phyloP scores from a whole-genome alignment of 2,888 invertebrate genomes.

The Rhaphigaster nebulosa region DNA sequence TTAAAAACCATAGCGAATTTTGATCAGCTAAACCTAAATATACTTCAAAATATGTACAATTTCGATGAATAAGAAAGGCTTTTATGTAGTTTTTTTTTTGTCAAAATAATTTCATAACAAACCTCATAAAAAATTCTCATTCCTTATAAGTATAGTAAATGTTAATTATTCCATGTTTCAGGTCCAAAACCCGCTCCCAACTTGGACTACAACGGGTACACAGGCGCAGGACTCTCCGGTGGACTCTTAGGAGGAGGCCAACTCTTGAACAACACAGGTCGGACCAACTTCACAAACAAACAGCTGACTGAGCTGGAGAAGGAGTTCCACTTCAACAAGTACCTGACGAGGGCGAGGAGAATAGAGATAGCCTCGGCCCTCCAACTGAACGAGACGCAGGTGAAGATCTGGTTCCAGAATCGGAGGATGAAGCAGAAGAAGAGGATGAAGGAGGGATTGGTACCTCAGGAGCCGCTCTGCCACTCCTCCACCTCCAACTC shows the following conservation, averaged over 20 bases:
- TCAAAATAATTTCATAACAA: too few relatives aligned
- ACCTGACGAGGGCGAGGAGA: constrained; percentile 94
- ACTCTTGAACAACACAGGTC: constrained; percentile 82
- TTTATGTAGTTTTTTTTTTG: too few relatives aligned
- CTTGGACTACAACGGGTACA: constrained; percentile 68
- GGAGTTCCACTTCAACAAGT: constrained; percentile 99
- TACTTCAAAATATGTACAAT: too few relatives aligned
- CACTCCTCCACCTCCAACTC: constrained; percentile 65
- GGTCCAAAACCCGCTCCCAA: constrained; percentile 64
- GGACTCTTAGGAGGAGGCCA: constrained; percentile 61
- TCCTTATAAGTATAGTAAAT: not conserved
- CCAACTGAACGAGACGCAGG: constrained; percentile 96
- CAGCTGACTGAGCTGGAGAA: constrained; percentile 99
- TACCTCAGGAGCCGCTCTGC: constrained; percentile 66
- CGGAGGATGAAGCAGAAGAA: constrained; percentile 99
- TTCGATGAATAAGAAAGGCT: too few relatives aligned
- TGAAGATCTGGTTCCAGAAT: constrained; percentile 90
- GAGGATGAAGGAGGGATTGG: constrained; percentile 78
- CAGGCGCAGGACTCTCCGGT: constrained; percentile 61
- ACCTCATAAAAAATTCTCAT: too few relatives aligned
- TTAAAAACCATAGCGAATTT: too few relatives aligned
- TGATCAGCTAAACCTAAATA: too few relatives aligned
- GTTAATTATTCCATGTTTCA: constrained; percentile 60
- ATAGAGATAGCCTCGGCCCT: constrained; percentile 98
- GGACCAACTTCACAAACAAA: constrained; percentile 99